Base-by-base conservation (phyloP, 2,797 vertebrate genomes). In the Falco biarmicus region DNA sequence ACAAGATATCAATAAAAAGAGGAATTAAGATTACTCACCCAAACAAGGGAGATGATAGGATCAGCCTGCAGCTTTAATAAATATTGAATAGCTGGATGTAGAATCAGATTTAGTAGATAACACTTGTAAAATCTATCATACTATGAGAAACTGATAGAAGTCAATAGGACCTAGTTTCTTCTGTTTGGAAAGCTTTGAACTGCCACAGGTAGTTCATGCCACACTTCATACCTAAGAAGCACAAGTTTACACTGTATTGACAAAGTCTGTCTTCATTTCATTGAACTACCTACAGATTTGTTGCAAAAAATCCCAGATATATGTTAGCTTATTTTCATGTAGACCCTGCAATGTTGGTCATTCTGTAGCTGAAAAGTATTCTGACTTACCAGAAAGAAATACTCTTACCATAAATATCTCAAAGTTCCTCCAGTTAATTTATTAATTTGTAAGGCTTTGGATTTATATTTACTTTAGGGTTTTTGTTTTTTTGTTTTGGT, bases 221-320 rank as follows among this genome's bases (percentile, higher is more conserved):
- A 43, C n/a, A 88, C 96, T 95, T 93, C 53, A 31, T 91, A 70
- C 57, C 34, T 50, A 79, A 83, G 50, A 80, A 93, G 19, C 48
- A 71, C 57, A 87, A 76, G 11, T 45, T 10, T 61, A 70, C 28
- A 69, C 13, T 57, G 7, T 70, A 37, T 92, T 96, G 96, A 74
- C 54, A 68, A 93, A 92, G 28, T 47, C 34, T 90, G 16, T 61
- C 39, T 91, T 75, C 0, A 56, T 82, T 86, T 92, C 59, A 82
- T 94, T 90, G 57, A 94, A 86, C n/a, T 90, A 59, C 54, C 47
- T 77, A 64, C 63, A 88, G 26, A 14, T 86, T 65, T 88, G 34
- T 88, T 89, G 70, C 24, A 91, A 92, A 89, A 96, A 88, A 63
- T 69, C 25, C 21, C 69, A 86, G 32, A 39, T 69, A 39, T 24